Percentiles rank a stretch among this genome's conserved stretches.
These are phyloP conservation scores for Onychostruthus taczanowskii DNA, from an alignment of 2,113 vertebrate genomes.

Conservation along the genomic window DNA sequence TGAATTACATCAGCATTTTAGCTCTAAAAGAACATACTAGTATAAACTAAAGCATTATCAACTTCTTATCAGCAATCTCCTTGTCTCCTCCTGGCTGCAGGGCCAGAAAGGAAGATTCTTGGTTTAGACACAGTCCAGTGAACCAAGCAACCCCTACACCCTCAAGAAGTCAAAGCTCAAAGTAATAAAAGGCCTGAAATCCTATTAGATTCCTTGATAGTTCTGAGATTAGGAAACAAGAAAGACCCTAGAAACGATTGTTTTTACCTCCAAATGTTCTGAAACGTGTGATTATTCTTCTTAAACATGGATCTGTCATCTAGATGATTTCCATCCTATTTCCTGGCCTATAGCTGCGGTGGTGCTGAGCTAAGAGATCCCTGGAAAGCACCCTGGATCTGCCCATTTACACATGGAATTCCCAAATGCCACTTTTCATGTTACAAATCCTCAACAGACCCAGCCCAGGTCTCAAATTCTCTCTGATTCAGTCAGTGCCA, in stretches of 20 bases:
- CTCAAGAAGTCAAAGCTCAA: background rate
- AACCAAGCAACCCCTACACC: background rate
- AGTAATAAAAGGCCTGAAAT: background rate
- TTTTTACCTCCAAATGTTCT: background rate
- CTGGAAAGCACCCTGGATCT: background rate
- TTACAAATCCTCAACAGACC: background rate
- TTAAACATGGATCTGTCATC: background rate
- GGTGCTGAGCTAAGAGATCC: background rate
- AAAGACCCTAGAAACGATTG: background rate
- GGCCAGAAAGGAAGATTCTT: background rate
- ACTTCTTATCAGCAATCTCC: constrained; percentile 13
- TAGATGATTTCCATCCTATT: background rate
- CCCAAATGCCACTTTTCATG: accelerated
- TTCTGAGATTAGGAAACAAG: background rate
- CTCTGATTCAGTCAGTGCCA: background rate
- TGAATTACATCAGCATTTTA: constrained; percentile 35
- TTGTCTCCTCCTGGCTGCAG: background rate
- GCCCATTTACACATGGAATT: background rate
- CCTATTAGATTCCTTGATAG: background rate
- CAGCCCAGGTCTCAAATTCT: background rate
- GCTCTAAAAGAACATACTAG: constrained; percentile 8
- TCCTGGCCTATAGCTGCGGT: background rate
- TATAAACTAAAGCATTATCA: constrained; percentile 17
- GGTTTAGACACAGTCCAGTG: background rate
- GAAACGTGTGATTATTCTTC: background rate